A percentile compares a stretch with the other conserved stretches of the same genome.
phyloP scores from a whole-genome alignment of 53 echinoderm and acorn worm genomes.

The Echinarachnius parma region DNA sequence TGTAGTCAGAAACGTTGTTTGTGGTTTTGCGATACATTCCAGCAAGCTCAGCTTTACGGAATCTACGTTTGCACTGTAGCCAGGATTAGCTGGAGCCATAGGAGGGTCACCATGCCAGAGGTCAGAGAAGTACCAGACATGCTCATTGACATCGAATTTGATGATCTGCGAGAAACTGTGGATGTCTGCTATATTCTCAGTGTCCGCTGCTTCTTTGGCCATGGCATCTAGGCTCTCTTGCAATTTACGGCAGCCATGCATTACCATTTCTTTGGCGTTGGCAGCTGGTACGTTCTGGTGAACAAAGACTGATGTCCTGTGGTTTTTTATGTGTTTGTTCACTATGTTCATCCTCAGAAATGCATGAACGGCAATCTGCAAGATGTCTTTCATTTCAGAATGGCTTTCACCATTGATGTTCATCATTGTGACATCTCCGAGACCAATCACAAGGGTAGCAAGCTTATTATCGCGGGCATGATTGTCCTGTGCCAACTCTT shows the following conservation, averaged over 20 bases:
- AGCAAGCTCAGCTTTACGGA: too few relatives aligned
- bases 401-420: constrained; percentile 59
- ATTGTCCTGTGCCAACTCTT: constrained; percentile 24
- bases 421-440: constrained; percentile 43
- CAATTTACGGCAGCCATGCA: constrained; percentile 23
- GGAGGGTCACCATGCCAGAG: constrained; percentile 60
- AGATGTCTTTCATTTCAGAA: constrained; percentile 41
- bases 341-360: constrained; percentile 41
- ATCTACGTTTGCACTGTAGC: constrained; percentile 54
- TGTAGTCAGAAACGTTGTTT: too few relatives aligned
- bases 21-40: too few relatives aligned
- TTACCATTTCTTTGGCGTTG: constrained; percentile 36
- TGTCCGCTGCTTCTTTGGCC: constrained; percentile 40
- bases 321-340: constrained; percentile 19
- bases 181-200: constrained; percentile 41
- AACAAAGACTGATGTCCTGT: constrained; percentile 47
- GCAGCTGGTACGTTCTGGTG: constrained; percentile 55
- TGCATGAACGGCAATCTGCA: constrained; percentile 38
- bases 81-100: constrained; percentile 60
- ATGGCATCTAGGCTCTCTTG: constrained; percentile 47
- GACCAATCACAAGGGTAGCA: constrained; percentile 47
- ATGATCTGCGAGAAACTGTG: constrained; percentile 51
- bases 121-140: constrained; percentile 54
- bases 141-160: constrained; percentile 39
- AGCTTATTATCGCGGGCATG: constrained; percentile 49